Evolutionary conservation across 2,113 vertebrate genomes (phyloP), one percentile per base, ranked within the genome.

Genomic region (Nansenia antarctica): DNA sequence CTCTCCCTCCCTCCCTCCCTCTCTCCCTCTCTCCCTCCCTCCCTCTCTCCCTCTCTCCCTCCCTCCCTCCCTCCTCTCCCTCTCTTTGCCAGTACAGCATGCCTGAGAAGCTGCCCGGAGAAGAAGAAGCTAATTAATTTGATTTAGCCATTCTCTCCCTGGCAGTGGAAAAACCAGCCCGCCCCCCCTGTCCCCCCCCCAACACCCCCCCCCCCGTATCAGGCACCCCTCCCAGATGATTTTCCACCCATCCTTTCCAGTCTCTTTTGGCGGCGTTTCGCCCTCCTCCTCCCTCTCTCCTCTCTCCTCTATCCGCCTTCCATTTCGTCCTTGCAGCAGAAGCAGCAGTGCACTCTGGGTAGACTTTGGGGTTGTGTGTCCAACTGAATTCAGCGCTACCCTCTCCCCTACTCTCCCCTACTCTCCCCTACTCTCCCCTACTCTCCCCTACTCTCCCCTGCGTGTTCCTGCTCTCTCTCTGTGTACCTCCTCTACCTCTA

Each of bases 111-210:
- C 91, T 89, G 89, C 88, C 84, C 88, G 84, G 90, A 92, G 90
- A 92, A 91, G 90, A 90, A 92, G 88, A 88, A 92, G 90, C 91
- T 92, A 92, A 93, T 93, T 92, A 91, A 92, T 92, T 92, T 91
- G 92, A 93, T 93, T 93, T 93, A 91, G 85, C 86, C 73, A 67
- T 87, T 85, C 85, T 84, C 87, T 87, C 82, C 85, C 71, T 85
- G 86, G 86, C 89, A 89, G 89, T 88, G 89, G 89, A 91, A 92
- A 91, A 93, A 87, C 67, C 85, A 87, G 74, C 81, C 85, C 30
- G 72, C 79, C 68, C 47, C 47, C 1, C 27, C 20, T 53, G 39
- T 62, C 66, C 27, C 61, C 27, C 54, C 27, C 52, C 34, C 62
- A 59, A 30, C 62, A 66, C 52, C 59, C 62, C 69, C 74, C 63